These are phyloP conservation scores for Grus americana DNA, from an alignment of 2,113 vertebrate genomes.

Conservation along the genomic window DNA sequence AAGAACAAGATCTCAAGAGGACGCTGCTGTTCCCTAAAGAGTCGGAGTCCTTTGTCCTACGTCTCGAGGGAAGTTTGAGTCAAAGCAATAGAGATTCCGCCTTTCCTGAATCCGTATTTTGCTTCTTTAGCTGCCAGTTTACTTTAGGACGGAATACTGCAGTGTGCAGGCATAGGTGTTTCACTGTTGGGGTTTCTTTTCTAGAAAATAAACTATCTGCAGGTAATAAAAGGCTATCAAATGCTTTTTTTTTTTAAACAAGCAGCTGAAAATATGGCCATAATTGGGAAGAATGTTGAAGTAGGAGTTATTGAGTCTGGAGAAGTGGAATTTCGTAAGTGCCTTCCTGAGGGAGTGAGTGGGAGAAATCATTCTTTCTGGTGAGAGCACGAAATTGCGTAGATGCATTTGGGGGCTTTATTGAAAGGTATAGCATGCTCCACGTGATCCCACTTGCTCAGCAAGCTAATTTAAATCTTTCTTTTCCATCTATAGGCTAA, in stretches of 20 bases:
- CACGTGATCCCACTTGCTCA: not conserved
- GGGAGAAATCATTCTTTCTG: constrained; percentile 30
- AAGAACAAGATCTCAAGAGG: not conserved
- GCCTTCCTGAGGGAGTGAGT: constrained; percentile 1
- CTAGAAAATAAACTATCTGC: not conserved
- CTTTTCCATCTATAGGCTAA: not conserved
- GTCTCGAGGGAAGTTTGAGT: not conserved
- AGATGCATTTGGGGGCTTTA: not conserved
- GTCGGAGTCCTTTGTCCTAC: not conserved
- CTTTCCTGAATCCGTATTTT: not conserved
- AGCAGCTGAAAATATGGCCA: not conserved
- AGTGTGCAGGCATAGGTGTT: not conserved
- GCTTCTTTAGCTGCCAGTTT: not conserved
- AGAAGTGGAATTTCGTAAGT: not conserved
- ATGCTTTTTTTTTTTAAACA: not conserved
- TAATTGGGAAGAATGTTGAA: not conserved
- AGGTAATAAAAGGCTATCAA: not conserved
- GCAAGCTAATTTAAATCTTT: not conserved
- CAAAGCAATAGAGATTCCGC: not conserved
- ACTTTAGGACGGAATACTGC: not conserved
- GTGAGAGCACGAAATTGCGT: not conserved
- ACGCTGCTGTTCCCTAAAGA: not conserved
- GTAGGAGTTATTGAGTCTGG: not conserved
- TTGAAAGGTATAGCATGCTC: not conserved
- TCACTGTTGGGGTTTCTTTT: not conserved